These are phyloP conservation scores for Thysanoteuthis rhombus DNA, from an alignment of 2,888 invertebrate species.

Conservation along the genomic window DNA sequence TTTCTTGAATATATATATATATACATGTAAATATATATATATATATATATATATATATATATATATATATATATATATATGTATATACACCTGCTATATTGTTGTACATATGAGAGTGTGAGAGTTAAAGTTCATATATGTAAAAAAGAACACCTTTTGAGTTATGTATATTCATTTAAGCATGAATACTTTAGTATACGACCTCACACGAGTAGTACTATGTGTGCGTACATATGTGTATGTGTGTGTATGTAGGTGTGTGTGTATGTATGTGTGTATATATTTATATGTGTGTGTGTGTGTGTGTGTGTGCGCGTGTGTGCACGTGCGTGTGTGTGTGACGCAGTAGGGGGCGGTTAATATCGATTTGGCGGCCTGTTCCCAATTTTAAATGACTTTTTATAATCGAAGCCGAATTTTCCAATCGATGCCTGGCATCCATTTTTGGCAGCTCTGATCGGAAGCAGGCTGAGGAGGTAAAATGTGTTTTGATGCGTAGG, in stretches of 20 bases:
- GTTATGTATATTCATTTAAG: no score
- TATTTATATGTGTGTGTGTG: not conserved
- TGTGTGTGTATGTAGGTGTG: not conserved
- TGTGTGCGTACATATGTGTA: not conserved
- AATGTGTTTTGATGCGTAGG: not conserved
- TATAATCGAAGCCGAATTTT: slow-evolving; percentile 12
- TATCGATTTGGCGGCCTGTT: not conserved
- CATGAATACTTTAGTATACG: not conserved
- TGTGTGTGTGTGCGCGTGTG: not conserved
- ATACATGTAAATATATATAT: no score
- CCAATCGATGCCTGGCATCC: slow-evolving; percentile 12
- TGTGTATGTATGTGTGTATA: not conserved
- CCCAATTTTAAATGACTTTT: not conserved
- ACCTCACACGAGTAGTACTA: not conserved
- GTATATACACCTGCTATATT: not conserved
- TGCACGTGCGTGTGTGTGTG: not conserved
- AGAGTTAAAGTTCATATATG: no score
- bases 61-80: no score
- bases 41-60: no score
- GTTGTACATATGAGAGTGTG: not conserved
- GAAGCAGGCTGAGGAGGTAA: not conserved
- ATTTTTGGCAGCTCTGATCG: not conserved
- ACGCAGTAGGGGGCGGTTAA: not conserved
- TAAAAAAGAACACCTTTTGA: no score
- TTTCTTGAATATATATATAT: no score